Conservation (phyloP, 2,797 vertebrate species). For the Phataginus tetradactyla region DNA sequence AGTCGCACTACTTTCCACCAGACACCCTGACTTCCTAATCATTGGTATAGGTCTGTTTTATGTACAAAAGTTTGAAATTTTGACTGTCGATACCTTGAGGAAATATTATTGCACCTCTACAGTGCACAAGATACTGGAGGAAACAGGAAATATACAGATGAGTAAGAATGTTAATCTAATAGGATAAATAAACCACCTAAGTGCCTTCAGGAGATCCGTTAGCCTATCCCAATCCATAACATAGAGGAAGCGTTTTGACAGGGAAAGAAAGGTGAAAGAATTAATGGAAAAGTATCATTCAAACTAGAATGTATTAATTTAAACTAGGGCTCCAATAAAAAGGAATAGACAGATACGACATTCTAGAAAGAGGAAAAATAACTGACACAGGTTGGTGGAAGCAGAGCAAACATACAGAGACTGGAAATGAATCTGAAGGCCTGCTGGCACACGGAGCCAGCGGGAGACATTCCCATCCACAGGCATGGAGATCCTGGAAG, state of each 20-base stretch:
- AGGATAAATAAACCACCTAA: neutral
- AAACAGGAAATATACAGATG: neutral
- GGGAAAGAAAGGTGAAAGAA: neutral
- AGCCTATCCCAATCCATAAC: neutral
- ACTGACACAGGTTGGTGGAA: neutral
- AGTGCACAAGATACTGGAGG: neutral
- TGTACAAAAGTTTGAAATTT: neutral
- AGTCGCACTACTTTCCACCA: neutral
- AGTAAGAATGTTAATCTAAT: neutral
- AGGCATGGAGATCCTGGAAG: neutral
- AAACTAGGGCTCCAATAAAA: neutral
- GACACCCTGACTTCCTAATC: neutral
- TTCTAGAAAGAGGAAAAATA: neutral
- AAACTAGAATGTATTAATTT: constrained; percentile 1
- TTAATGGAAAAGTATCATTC: neutral
- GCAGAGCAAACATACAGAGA: neutral
- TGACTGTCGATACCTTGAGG: neutral
- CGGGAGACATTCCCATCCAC: neutral
- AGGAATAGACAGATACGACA: neutral
- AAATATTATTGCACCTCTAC: neutral
- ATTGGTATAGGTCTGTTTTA: neutral
- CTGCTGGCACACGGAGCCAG: neutral
- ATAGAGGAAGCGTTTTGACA: neutral
- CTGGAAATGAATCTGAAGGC: neutral
- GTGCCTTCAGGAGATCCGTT: neutral